A percentile compares a stretch with the other conserved stretches of the same genome.
Evolutionary conservation across 2,797 vertebrate species (phyloP).

Genomic region (Hylomyscus alleni): DNA sequence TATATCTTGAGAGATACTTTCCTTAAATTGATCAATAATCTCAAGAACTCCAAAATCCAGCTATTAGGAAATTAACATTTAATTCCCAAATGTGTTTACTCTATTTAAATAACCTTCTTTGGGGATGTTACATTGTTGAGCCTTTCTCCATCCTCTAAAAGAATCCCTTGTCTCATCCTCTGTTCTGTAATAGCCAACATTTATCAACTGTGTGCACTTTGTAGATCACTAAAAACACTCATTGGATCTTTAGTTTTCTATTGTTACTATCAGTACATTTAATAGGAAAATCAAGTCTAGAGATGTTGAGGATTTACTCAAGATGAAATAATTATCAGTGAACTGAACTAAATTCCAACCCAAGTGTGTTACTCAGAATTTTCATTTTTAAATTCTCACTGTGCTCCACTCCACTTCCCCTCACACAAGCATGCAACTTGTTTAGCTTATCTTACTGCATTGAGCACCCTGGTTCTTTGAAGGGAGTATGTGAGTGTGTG

Average conservation of each 20-base stretch:
- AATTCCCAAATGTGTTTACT: not conserved
- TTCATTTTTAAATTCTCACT: not conserved
- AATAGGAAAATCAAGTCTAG: conserved; percentile 16
- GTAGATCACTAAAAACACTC: not conserved
- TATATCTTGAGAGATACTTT: conserved; percentile 24
- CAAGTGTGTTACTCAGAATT: conserved; percentile 15
- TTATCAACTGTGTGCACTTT: not conserved
- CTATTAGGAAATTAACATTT: not conserved
- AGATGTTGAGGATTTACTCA: conserved; percentile 21
- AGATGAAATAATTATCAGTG: not conserved
- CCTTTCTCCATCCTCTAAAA: not conserved
- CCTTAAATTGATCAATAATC: not conserved
- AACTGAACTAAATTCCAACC: not conserved
- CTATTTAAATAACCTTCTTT: not conserved
- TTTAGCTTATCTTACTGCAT: not conserved
- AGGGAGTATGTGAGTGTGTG: not conserved
- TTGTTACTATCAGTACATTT: not conserved
- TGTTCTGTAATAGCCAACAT: not conserved
- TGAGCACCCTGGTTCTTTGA: not conserved
- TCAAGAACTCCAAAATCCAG: not conserved
- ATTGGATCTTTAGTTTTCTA: not conserved
- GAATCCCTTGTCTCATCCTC: not conserved
- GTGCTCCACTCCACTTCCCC: not conserved
- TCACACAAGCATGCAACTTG: not conserved
- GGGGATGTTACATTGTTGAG: not conserved